phyloP scores from a whole-genome alignment of 1,140 invertebrate species.

The Cephus cinctus region DNA sequence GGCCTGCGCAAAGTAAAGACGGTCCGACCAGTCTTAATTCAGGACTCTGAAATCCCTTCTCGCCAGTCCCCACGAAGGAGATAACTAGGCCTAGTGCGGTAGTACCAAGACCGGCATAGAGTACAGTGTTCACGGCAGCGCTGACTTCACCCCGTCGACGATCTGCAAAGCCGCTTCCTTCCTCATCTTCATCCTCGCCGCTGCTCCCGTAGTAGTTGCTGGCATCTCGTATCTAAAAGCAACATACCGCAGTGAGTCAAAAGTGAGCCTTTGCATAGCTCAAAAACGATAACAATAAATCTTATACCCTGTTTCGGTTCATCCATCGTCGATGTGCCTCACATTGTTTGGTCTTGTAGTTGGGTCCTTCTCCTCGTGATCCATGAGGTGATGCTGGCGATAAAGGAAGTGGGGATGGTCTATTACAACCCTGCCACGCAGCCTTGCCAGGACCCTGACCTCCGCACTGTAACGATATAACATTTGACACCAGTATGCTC shows the following conservation, averaged over 20 bases:
- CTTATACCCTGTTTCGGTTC: constrained; percentile 76
- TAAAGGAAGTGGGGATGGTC: constrained; percentile 57
- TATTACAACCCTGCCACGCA: constrained; percentile 78
- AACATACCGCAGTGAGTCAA: not conserved
- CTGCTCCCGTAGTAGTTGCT: constrained; percentile 69
- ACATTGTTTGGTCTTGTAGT: constrained; percentile 64
- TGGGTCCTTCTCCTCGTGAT: constrained; percentile 60
- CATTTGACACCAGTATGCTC: no score
- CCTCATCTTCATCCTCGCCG: constrained; percentile 61
- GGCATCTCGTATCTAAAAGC: constrained; percentile 70
- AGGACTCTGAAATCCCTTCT: constrained; percentile 85
- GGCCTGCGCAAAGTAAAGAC: constrained; percentile 65
- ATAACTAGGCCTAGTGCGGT: constrained; percentile 80
- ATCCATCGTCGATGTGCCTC: constrained; percentile 75
- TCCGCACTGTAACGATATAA: constrained; percentile 47
- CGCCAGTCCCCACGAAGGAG: constrained; percentile 84
- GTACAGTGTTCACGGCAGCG: constrained; percentile 71
- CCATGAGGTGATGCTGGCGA: constrained; percentile 44
- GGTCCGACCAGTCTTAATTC: constrained; percentile 82
- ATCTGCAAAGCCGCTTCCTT: constrained; percentile 38
- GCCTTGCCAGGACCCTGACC: constrained; percentile 64
- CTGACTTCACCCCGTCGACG: constrained; percentile 58
- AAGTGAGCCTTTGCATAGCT: no score
- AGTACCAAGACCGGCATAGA: constrained; percentile 82
- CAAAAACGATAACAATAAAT: no score